Conservation (phyloP, 92 coral and sea anemone species). For the Palythoa heliodiscus region DNA sequence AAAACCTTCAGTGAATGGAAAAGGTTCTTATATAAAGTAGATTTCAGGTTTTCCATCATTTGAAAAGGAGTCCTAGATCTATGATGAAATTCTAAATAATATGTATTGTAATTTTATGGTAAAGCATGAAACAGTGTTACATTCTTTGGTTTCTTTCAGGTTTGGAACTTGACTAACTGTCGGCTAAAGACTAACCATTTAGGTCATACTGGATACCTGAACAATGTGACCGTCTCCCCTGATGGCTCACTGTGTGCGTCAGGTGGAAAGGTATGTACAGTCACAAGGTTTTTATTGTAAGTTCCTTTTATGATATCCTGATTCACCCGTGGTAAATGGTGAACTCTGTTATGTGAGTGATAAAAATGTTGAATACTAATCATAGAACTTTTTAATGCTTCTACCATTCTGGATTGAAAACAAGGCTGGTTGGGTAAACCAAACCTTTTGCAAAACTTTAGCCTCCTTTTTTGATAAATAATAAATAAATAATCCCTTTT, state of each 20-base stretch:
- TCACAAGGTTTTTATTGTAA: not conserved
- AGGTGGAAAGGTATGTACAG: constrained; percentile 82
- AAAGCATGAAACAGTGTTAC: not conserved
- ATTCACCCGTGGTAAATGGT: not conserved
- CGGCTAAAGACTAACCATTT: constrained; percentile 99
- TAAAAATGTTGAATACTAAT: too few species aligned
- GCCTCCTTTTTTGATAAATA: too few species aligned
- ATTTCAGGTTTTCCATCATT: too few species aligned
- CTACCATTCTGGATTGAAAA: too few species aligned
- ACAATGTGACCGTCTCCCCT: constrained; percentile 98
- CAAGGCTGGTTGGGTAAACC: too few species aligned
- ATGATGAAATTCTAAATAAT: not conserved
- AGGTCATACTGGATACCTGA: constrained; percentile 95
- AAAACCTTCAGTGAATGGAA: too few species aligned
- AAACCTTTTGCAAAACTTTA: too few species aligned
- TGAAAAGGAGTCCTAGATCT: not conserved
- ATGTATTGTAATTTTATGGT: too few species aligned
- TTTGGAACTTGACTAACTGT: constrained; percentile 98
- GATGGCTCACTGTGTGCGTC: constrained; percentile 99
- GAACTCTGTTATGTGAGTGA: too few species aligned
- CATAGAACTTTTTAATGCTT: too few species aligned
- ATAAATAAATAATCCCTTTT: too few species aligned
- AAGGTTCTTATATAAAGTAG: too few species aligned
- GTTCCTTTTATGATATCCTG: not conserved
- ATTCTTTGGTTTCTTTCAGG: constrained; percentile 44